Conservation (phyloP, 2,113 vertebrate genomes). For the Cavia aperea region DNA sequence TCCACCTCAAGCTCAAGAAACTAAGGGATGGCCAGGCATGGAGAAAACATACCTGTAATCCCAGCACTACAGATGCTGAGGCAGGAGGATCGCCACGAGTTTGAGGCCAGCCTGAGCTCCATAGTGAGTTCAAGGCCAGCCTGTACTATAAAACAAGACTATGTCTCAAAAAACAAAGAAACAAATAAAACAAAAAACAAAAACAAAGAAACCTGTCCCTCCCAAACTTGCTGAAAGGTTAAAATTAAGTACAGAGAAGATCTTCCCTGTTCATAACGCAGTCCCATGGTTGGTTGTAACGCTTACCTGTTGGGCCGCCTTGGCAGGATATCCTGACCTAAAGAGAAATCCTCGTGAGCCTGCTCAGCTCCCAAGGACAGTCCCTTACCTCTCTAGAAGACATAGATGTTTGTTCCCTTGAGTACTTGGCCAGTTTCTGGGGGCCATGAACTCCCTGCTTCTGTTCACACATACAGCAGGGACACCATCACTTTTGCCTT, state of each 20-base stretch:
- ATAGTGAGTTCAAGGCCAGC: not conserved
- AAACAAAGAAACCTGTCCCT: not conserved
- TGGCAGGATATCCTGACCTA: not conserved
- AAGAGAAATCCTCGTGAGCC: not conserved
- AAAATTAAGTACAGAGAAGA: not conserved
- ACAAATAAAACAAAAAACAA: too few species aligned
- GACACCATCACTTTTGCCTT: not conserved
- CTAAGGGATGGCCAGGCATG: not conserved
- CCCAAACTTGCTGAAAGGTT: not conserved
- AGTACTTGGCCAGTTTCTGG: not conserved
- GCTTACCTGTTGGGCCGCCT: not conserved
- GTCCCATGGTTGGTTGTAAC: not conserved
- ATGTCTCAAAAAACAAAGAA: not conserved
- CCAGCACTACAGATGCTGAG: not conserved
- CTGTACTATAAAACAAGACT: not conserved
- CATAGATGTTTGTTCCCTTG: not conserved
- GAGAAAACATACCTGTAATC: not conserved
- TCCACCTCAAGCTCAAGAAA: not conserved
- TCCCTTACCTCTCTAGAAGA: not conserved
- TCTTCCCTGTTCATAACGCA: not conserved
- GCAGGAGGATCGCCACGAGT: not conserved
- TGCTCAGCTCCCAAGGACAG: not conserved
- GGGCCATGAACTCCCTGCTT: not conserved
- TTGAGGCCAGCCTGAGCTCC: not conserved
- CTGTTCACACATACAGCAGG: not conserved